Evolutionary conservation across 2,888 invertebrate genomes (phyloP).

Genomic region (Crocallis elinguaria): DNA sequence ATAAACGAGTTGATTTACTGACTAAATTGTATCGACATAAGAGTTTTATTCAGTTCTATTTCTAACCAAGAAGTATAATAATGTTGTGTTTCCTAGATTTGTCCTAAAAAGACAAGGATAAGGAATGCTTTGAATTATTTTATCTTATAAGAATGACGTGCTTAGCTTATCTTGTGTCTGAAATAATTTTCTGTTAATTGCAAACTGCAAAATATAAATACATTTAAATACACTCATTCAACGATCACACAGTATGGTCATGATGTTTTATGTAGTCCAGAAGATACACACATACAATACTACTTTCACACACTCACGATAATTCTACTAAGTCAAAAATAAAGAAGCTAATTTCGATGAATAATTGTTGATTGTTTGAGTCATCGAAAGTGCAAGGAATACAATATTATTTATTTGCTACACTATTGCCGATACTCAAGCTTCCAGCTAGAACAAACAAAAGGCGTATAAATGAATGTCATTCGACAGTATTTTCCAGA

Average conservation of each 20-base stretch:
- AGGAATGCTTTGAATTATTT: not conserved
- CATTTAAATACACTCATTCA: not conserved
- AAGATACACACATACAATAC: not conserved
- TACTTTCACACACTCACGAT: not conserved
- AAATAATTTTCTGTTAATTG: not conserved
- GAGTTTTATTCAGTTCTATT: too few relatives aligned
- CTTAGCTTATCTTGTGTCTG: not conserved
- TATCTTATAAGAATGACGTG: not conserved
- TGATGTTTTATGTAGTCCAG: not conserved
- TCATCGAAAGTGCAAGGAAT: slow-evolving; percentile 4
- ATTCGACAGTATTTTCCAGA: not conserved
- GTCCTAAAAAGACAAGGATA: not conserved
- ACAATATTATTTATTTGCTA: slow-evolving; percentile 10
- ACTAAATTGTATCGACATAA: too few relatives aligned
- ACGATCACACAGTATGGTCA: not conserved
- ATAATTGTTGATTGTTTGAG: not conserved
- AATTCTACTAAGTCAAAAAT: not conserved
- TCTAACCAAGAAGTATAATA: too few relatives aligned
- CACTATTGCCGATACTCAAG: slow-evolving; percentile 9
- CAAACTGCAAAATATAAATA: not conserved
- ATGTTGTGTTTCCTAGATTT: not conserved
- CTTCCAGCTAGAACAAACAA: slow-evolving; percentile 33
- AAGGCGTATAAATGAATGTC: slow-evolving; percentile 4
- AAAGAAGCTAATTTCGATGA: not conserved
- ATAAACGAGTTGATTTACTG: too few relatives aligned